These are phyloP conservation scores for Clupea harengus DNA, from an alignment of 2,113 vertebrate genomes.

Conservation along the genomic window DNA sequence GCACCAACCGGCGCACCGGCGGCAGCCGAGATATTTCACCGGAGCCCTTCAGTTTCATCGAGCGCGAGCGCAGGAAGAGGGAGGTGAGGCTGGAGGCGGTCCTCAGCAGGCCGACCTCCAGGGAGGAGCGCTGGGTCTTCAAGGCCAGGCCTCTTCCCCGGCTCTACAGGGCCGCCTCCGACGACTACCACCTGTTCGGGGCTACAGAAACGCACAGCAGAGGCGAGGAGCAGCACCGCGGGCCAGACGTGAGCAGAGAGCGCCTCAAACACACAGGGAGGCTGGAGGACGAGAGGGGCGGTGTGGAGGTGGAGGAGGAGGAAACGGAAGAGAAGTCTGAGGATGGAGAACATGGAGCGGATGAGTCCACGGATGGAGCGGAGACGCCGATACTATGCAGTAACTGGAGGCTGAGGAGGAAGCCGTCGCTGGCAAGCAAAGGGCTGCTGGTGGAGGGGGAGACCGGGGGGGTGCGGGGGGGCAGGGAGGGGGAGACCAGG, in stretches of 20 bases:
- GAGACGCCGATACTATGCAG: not conserved
- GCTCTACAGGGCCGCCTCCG: constrained; percentile 65
- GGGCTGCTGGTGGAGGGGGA: constrained; percentile 63
- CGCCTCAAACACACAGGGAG: constrained; percentile 15
- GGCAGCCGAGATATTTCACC: constrained; percentile 63
- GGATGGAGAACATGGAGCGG: constrained; percentile 13
- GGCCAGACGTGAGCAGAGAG: constrained; percentile 34
- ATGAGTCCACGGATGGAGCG: constrained; percentile 17
- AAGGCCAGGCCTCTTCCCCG: constrained; percentile 82
- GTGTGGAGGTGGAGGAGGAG: constrained; percentile 15
- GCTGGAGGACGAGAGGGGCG: constrained; percentile 37
- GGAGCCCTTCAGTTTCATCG: constrained; percentile 82
- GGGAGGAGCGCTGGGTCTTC: constrained; percentile 69
- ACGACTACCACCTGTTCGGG: constrained; percentile 64
- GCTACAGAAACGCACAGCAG: constrained; percentile 63
- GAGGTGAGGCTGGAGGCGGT: constrained; percentile 72
- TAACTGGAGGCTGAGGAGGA: constrained; percentile 41
- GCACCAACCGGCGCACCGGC: constrained; percentile 44
- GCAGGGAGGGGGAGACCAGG: constrained; percentile 65
- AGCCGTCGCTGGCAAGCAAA: constrained; percentile 54
- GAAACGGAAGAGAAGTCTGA: not conserved
- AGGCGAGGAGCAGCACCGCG: constrained; percentile 58
- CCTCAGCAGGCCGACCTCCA: constrained; percentile 54
- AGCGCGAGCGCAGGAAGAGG: constrained; percentile 80
- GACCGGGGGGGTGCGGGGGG: constrained; percentile 64